Conservation (phyloP, 2,113 vertebrate species). For the Anhinga anhinga region DNA sequence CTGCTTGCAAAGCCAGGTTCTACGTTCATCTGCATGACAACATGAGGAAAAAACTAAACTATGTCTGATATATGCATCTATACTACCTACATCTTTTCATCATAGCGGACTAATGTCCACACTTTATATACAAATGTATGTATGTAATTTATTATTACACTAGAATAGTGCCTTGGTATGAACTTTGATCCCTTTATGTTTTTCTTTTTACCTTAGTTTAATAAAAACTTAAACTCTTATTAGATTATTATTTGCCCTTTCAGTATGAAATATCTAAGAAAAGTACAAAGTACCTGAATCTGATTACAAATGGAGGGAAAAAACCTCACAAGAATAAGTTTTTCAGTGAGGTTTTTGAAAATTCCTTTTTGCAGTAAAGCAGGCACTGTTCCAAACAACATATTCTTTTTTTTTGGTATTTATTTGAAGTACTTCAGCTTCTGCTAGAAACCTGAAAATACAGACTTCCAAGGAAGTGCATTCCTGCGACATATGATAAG, state of each 20-base stretch:
- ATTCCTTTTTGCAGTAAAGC: neutral
- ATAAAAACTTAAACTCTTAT: neutral
- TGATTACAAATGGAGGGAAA: neutral
- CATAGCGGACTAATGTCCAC: neutral
- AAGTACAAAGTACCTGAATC: neutral
- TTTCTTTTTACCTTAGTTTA: neutral
- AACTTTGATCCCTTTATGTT: neutral
- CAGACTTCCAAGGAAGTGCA: neutral
- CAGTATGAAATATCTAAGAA: neutral
- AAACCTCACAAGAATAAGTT: neutral
- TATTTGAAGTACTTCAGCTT: conserved; percentile 3
- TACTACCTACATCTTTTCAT: neutral
- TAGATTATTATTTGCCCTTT: neutral
- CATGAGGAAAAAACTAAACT: neutral
- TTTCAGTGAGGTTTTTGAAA: conserved; percentile 5
- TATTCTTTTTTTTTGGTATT: neutral
- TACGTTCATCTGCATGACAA: neutral
- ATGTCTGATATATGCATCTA: neutral
- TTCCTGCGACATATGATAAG: conserved; percentile 21
- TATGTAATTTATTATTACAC: neutral
- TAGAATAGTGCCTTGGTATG: neutral
- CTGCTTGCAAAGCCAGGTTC: neutral
- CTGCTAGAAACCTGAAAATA: conserved; percentile 34
- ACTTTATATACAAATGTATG: neutral
- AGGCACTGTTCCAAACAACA: neutral